These are phyloP conservation scores for Berghia stephanieae DNA, from an alignment of 1,140 invertebrate species.

Conservation along the genomic window DNA sequence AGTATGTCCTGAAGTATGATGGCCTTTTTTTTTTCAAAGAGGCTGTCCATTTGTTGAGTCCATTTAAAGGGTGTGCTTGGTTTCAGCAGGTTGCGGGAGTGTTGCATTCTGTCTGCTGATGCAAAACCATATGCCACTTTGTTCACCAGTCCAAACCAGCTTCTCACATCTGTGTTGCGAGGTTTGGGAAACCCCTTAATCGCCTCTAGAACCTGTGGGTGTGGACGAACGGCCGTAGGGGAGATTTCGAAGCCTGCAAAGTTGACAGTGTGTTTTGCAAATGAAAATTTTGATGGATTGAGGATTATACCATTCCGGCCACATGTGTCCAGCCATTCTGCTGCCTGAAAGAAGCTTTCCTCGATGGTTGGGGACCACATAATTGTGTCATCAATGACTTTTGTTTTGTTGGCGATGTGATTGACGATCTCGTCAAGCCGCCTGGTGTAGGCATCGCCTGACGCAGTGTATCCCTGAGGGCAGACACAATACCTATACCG, in stretches of 20 bases:
- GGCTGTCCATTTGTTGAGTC: slow-evolving; percentile 28
- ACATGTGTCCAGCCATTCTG: slow-evolving; percentile 41
- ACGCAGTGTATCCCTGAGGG: slow-evolving; percentile 48
- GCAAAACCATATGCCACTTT: slow-evolving; percentile 41
- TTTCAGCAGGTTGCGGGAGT: slow-evolving; percentile 41
- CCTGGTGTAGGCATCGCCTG: slow-evolving; percentile 40
- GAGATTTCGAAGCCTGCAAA: slow-evolving; percentile 51
- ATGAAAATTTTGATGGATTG: slow-evolving; percentile 48
- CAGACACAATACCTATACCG: slow-evolving; percentile 41
- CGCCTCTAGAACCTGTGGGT: slow-evolving; percentile 28
- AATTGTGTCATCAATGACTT: slow-evolving; percentile 43
- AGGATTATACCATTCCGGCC: no score
- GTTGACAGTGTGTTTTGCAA: slow-evolving; percentile 44
- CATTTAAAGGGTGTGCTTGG: slow-evolving; percentile 30
- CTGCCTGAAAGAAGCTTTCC: slow-evolving; percentile 37
- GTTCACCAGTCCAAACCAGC: slow-evolving; percentile 47
- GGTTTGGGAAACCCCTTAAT: slow-evolving; percentile 39
- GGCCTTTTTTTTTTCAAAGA: slow-evolving; percentile 38
- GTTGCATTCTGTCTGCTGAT: slow-evolving; percentile 36
- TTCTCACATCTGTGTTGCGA: slow-evolving; percentile 38
- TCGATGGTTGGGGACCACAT: slow-evolving; percentile 37
- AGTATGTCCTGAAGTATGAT: slow-evolving; percentile 30
- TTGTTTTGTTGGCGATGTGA: slow-evolving; percentile 40
- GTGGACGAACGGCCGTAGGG: slow-evolving; percentile 28
- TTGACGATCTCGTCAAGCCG: slow-evolving; percentile 40